Evolutionary conservation across 2,888 invertebrate genomes (phyloP), one percentile per base, ranked within the genome.

Genomic region (Agrotis ipsilon): DNA sequence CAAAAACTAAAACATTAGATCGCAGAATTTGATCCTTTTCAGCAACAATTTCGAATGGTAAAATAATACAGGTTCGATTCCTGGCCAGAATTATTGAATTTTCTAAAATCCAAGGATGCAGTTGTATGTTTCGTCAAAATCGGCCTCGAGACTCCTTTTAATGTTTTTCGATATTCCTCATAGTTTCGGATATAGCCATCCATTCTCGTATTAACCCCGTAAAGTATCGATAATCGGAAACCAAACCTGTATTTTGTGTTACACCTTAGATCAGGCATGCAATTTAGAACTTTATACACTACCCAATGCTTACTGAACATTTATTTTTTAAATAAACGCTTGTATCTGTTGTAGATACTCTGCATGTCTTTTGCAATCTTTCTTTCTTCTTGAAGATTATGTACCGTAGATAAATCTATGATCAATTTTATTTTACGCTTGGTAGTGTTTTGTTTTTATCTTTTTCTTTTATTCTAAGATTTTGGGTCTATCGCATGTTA

Each of bases 401-500:
- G 19, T 18, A 18, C 9, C 45, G 3, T n/a, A 49, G 32, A 51
- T 32, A 49, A 27, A 24, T 49, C 24, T 13, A 24, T 19, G 18
- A 27, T 27, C 11, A 16, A 49, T 19, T 32, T 32, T 19, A 61
- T 61, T 32, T 49, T 13, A 49, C 19, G 69, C 72, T 64, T 72
- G 54, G 4, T n/a, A 57, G 63, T 27, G 1, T 52, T 48, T n/a
- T 49, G 72, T 72, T 49, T 49, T 2, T 27, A n/a, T 48, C 16
- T 32, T 49, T 61, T 71, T 55, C 16, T 39, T 70, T 27, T 48
- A n/a, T 18, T 39, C 39, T 21, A 19, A 58, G 57, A 63, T 72
- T 63, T 72, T 64, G 14, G 72, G 64, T 21, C 64, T 72, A 58
- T 72, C 72, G 72, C 14, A 6, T 46, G 72, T 32, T n/a, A 18